Evolutionary conservation across 2,797 vertebrate species (phyloP).

Genomic region (Steatocranus sp.): DNA sequence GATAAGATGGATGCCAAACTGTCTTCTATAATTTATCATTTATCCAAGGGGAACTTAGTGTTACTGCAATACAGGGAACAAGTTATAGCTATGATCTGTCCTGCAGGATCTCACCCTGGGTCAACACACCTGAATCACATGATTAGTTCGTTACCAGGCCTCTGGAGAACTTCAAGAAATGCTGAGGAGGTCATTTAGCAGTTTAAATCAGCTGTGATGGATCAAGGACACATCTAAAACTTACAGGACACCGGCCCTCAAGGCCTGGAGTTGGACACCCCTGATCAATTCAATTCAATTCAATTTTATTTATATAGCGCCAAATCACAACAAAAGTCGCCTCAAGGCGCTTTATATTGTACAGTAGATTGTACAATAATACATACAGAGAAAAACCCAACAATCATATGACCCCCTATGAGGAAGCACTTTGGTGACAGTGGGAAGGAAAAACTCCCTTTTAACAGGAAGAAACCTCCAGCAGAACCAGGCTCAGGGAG

Average conservation of each 20-base stretch:
- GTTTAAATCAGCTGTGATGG: not conserved
- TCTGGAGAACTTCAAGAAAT: not conserved
- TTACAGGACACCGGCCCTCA: not conserved
- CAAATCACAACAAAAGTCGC: too few species aligned
- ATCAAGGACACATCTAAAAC: not conserved
- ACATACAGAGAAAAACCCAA: too few species aligned
- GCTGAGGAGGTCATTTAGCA: rapidly evolving
- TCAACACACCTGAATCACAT: rapidly evolving
- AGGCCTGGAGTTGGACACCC: too few species aligned
- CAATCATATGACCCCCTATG: too few species aligned
- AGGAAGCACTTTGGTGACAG: too few species aligned
- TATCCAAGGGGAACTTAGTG: not conserved
- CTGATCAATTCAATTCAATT: too few species aligned
- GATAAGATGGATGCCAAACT: not conserved
- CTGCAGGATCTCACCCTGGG: not conserved
- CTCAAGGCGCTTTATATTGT: too few species aligned
- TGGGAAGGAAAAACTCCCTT: too few species aligned
- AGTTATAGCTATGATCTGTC: not conserved
- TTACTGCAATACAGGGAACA: not conserved
- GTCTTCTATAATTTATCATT: not conserved
- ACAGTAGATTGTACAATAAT: too few species aligned
- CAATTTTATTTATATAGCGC: too few species aligned
- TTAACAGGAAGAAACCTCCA: too few species aligned
- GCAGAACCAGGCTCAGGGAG: too few species aligned
- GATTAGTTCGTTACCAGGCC: not conserved